Evolutionary conservation across 2,113 vertebrate species (phyloP), one percentile per base, ranked within the genome.

Genomic region (Amphiprion percula): DNA sequence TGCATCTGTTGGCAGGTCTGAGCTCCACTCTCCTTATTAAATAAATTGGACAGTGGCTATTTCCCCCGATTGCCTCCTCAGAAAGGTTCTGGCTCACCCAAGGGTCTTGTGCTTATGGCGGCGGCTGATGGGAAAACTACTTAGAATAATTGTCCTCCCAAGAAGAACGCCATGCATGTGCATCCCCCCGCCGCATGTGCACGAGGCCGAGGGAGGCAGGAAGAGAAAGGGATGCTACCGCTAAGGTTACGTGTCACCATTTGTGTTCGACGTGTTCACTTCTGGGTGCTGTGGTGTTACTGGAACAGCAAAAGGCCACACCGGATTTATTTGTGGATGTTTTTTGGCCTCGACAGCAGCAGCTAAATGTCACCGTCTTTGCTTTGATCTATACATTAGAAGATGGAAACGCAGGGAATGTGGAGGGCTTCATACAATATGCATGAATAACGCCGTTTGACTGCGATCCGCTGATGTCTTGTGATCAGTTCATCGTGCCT

Each of bases 31-130:
- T 83, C 89, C 91, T 94, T 92, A 94, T 95, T 91, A 92, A 90
- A 93, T 93, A 94, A 93, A 94, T 94, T 94, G 93, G 92, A 94
- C 90, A 86, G 88, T 75, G 84, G 86, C 89, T 80, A 85, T 93
- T 90, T 91, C 66, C 88, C 26, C 69, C 83, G 68, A 88, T 88
- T 91, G 91, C 79, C 77, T 92, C 84, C 65, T 71, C 86, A 83
- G 87, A 91, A 93, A 92, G 91, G 90, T 93, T 91, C 84, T 90
- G 88, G 87, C 90, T 93, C 87, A 90, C 91, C 90, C 79, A 37
- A 87, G 91, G 91, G 85, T 92, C 89, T 83, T 68, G 81, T 60
- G 80, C 91, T 92, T 77, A 8, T 74, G 70, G 90, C 87, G 82
- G 50, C n/a, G 39, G 84, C 88, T 93, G 91, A 94, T 93, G 92